These are phyloP conservation scores for Platyura marginata DNA, from an alignment of 1,140 invertebrate species.

Conservation along the genomic window DNA sequence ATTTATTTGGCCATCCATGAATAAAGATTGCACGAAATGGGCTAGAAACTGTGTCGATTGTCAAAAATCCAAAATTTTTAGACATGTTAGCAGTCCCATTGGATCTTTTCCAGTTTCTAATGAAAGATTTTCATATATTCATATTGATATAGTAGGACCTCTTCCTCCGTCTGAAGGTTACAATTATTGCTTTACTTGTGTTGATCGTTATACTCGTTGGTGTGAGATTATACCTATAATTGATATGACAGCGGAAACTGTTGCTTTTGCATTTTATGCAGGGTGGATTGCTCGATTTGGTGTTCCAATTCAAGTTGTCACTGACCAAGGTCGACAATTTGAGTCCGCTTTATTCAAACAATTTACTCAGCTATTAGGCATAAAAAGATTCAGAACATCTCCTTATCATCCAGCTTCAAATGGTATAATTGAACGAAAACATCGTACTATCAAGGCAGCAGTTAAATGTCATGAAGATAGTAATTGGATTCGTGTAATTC, in stretches of 20 bases:
- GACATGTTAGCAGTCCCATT: slow-evolving; percentile 9
- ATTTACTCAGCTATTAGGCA: slow-evolving; percentile 7
- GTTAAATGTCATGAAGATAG: slow-evolving; percentile 5
- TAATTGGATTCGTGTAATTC: slow-evolving; percentile 14
- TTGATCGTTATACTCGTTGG: too few species aligned
- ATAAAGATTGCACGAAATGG: slow-evolving; percentile 7
- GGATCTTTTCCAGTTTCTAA: slow-evolving; percentile 6
- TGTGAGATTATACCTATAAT: slow-evolving; percentile 19
- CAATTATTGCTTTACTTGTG: too few species aligned
- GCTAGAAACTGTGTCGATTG: slow-evolving; percentile 6
- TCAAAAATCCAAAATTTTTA: slow-evolving; percentile 10
- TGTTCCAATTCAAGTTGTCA: slow-evolving; percentile 9
- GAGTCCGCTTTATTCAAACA: slow-evolving; percentile 10
- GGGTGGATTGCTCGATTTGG: slow-evolving; percentile 17
- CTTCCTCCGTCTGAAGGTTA: slow-evolving; percentile 17
- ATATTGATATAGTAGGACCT: slow-evolving; percentile 30
- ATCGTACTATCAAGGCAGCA: slow-evolving; percentile 15
- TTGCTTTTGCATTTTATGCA: slow-evolving; percentile 11
- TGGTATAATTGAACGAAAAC: slow-evolving; percentile 15
- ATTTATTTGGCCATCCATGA: slow-evolving; percentile 7
- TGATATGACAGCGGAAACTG: slow-evolving; percentile 15
- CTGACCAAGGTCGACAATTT: slow-evolving; percentile 16
- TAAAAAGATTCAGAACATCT: slow-evolving; percentile 8
- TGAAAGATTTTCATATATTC: slow-evolving; percentile 21
- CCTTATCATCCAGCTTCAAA: slow-evolving; percentile 14